phyloP scores from a whole-genome alignment of 1,140 invertebrate species.

The Pemphigus obesinymphae region DNA sequence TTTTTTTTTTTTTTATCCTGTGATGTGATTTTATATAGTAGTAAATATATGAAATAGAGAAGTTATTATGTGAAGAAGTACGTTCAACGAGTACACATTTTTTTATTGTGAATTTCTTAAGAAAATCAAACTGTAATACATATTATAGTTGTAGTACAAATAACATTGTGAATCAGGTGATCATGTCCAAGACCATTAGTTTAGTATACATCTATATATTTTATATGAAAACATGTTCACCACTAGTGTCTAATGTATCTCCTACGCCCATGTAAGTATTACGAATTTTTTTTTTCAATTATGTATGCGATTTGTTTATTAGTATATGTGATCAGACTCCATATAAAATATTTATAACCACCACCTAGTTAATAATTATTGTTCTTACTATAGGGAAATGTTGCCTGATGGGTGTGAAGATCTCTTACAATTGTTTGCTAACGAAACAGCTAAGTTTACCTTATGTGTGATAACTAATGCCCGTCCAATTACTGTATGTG shows the following conservation, averaged over 20 bases:
- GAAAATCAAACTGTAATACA: too few relatives aligned
- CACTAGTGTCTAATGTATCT: not conserved
- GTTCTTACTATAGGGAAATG: not conserved
- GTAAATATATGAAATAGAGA: too few relatives aligned
- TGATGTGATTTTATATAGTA: too few relatives aligned
- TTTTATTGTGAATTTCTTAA: too few relatives aligned
- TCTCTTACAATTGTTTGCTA: constrained; percentile 43
- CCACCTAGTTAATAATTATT: too few relatives aligned
- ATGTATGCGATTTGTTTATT: not conserved
- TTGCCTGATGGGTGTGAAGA: constrained; percentile 42
- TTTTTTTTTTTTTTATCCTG: too few relatives aligned
- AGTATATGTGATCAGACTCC: too few relatives aligned
- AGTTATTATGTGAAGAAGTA: too few relatives aligned
- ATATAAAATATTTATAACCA: too few relatives aligned
- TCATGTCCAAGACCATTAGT: not conserved
- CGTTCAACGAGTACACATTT: too few relatives aligned
- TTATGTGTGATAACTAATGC: constrained; percentile 43
- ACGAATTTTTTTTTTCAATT: not conserved
- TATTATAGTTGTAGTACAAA: too few relatives aligned
- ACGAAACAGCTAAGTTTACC: constrained; percentile 44
- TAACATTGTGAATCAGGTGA: not conserved
- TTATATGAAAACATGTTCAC: not conserved
- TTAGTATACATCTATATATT: not conserved
- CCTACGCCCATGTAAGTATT: not conserved
- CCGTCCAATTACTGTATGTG: constrained; percentile 44